Evolutionary conservation across 2,888 invertebrate species (phyloP).

Genomic region (Melipona beecheii): DNA sequence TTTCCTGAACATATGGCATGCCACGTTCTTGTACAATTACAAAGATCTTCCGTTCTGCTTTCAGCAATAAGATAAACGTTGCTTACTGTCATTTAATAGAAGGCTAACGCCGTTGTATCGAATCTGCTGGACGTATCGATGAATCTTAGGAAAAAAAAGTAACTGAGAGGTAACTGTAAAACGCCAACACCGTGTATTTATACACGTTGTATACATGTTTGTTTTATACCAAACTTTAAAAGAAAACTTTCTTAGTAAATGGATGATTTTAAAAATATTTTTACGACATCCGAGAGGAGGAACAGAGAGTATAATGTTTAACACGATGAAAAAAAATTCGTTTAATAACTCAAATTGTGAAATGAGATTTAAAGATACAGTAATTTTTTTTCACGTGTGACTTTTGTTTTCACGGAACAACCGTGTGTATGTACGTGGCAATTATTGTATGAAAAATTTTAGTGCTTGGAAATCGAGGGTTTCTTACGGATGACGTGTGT

Average conservation of each 20-base stretch:
- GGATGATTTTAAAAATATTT: neutral
- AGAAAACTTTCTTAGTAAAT: neutral
- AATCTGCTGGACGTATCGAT: neutral
- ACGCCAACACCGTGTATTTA: neutral
- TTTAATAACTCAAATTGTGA: neutral
- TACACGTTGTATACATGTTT: neutral
- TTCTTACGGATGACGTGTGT: constrained; percentile 37
- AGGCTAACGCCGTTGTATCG: neutral
- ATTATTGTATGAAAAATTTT: constrained; percentile 28
- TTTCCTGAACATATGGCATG: constrained; percentile 47
- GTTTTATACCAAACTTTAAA: no score
- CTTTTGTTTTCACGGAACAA: neutral
- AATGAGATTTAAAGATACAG: neutral
- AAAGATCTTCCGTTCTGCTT: constrained; percentile 1
- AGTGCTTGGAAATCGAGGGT: constrained; percentile 46
- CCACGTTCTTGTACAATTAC: constrained; percentile 40
- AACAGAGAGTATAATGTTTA: neutral
- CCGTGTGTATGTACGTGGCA: neutral
- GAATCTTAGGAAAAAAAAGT: neutral
- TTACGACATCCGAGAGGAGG: neutral
- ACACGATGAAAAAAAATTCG: neutral
- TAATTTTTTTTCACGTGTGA: neutral
- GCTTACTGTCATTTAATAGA: neutral
- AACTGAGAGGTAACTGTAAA: neutral
- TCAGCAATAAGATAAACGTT: neutral